Evolutionary conservation across 1,140 invertebrate species (phyloP).

Genomic region (Leptestheria dahalacensis): DNA sequence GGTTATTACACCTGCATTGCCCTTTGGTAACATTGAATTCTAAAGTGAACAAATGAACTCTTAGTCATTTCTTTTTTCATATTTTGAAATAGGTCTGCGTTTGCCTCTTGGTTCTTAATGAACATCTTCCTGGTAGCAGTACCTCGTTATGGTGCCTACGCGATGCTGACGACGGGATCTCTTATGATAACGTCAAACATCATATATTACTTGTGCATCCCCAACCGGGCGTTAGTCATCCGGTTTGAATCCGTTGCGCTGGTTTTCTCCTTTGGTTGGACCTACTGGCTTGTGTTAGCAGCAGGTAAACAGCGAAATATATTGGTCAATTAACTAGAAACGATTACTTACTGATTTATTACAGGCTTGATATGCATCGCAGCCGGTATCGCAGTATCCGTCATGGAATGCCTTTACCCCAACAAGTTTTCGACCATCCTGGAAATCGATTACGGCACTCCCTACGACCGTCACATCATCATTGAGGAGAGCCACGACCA

Average conservation of each 20-base stretch:
- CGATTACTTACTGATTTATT: constrained; percentile 23
- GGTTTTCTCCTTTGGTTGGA: constrained; percentile 74
- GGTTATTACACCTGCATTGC: constrained; percentile 84
- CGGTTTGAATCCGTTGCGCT: constrained; percentile 66
- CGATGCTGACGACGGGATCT: constrained; percentile 31
- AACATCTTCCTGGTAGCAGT: constrained; percentile 81
- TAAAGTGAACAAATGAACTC: no score
- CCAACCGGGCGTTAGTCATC: constrained; percentile 62
- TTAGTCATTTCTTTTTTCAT: neutral
- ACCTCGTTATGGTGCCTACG: constrained; percentile 77
- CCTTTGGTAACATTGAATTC: constrained; percentile 57
- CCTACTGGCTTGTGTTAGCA: constrained; percentile 75
- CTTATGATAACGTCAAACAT: constrained; percentile 58
- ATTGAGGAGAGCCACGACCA: constrained; percentile 72
- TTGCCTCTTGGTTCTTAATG: constrained; percentile 80
- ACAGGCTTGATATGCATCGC: constrained; percentile 54
- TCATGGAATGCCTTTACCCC: constrained; percentile 68
- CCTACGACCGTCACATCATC: constrained; percentile 78
- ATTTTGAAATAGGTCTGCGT: constrained; percentile 49
- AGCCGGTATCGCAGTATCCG: constrained; percentile 57
- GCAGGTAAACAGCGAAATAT: constrained; percentile 45
- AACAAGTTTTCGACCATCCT: constrained; percentile 84
- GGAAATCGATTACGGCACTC: constrained; percentile 86
- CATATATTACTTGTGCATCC: constrained; percentile 69
- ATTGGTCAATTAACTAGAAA: neutral